Conservation (phyloP, 1,140 invertebrate species). For the Monochamus saltuarius region DNA sequence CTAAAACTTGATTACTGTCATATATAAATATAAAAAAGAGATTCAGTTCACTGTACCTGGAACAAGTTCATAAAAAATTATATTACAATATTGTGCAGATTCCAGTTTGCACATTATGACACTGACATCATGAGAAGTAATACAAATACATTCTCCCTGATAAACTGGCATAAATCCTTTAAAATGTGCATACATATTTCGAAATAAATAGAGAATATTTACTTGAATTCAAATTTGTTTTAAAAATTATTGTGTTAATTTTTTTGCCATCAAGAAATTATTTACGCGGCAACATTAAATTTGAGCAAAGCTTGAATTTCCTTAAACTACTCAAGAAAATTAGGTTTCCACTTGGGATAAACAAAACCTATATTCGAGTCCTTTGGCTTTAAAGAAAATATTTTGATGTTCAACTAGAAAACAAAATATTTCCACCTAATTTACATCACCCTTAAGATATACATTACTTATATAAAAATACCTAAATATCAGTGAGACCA, state of each 20-base stretch:
- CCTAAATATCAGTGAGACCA: conserved; percentile 34
- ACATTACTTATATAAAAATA: conserved; percentile 40
- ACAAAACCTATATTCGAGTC: conserved; percentile 22
- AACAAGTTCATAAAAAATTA: background rate
- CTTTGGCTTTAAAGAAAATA: conserved; percentile 41
- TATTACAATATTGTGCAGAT: conserved; percentile 6
- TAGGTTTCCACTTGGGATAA: conserved; percentile 17
- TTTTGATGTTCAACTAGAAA: conserved; percentile 39
- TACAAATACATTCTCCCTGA: background rate
- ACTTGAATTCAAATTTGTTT: no score
- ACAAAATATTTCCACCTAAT: conserved; percentile 17
- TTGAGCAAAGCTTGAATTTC: conserved; percentile 27
- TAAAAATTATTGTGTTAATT: no score
- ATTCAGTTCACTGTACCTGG: background rate
- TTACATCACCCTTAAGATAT: conserved; percentile 30
- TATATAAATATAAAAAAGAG: background rate
- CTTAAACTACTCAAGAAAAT: conserved; percentile 5
- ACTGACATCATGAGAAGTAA: background rate
- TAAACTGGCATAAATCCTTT: no score
- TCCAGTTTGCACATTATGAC: background rate
- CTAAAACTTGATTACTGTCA: background rate
- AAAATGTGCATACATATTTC: no score
- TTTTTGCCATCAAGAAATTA: no score
- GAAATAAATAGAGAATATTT: no score
- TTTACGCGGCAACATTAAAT: conserved; percentile 4